phyloP scores from a whole-genome alignment of 2,113 vertebrate genomes.

The Menidia beryllina region DNA sequence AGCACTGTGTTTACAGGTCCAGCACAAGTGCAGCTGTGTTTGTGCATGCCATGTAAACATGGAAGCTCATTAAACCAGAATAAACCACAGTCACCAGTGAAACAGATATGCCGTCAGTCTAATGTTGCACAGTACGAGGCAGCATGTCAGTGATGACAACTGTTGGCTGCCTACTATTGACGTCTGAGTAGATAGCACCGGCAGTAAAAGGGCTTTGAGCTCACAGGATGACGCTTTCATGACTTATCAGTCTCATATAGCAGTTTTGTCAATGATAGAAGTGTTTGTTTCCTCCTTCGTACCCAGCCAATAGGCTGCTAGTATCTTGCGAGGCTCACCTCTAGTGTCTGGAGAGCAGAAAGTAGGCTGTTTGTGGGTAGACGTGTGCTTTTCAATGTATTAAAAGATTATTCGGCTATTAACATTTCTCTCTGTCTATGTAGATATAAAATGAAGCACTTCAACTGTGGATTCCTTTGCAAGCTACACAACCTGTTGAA shows the following conservation, averaged over 20 bases:
- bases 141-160: conserved; percentile 6
- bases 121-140: neutral
- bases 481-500: no score
- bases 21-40: conserved; percentile 33
- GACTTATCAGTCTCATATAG: conserved; percentile 7
- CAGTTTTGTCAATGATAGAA: conserved; percentile 42
- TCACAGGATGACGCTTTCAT: conserved; percentile 8
- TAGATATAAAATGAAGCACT: no score
- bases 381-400: no score
- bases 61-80: neutral
- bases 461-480: no score
- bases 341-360: no score
- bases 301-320: no score
- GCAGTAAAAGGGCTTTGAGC: conserved; percentile 9
- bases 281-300: neutral
- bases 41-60: conserved; percentile 14
- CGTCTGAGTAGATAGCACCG: conserved; percentile 50
- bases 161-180: conserved; percentile 47
- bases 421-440: no score
- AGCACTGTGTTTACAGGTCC: neutral
- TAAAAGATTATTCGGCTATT: no score
- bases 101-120: conserved; percentile 1
- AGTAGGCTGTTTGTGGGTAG: no score
- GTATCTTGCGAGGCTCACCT: no score
- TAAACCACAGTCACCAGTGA: conserved; percentile 4